Conservation (phyloP, 2,113 vertebrate genomes). For the Oxyura jamaicensis region DNA sequence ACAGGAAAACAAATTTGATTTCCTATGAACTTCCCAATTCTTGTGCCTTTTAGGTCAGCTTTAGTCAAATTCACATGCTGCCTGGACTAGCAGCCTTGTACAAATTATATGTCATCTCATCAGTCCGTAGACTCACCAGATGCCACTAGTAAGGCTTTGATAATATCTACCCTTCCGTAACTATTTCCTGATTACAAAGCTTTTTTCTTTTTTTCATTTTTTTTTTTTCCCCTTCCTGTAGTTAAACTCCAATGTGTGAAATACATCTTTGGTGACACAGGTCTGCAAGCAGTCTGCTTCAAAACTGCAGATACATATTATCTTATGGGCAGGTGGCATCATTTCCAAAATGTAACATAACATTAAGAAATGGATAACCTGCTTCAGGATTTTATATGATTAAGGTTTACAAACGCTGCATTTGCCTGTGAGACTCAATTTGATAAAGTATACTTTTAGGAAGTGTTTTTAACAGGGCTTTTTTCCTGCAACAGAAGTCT, state of each 20-base stretch:
- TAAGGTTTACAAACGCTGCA: neutral
- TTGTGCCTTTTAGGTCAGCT: neutral
- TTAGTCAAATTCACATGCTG: neutral
- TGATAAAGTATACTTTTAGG: neutral
- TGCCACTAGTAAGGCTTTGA: neutral
- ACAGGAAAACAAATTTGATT: neutral
- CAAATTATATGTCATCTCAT: neutral
- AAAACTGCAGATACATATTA: neutral
- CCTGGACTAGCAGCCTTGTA: neutral
- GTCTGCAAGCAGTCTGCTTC: neutral
- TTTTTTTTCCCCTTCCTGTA: neutral
- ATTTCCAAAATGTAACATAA: neutral
- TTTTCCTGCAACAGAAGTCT: neutral
- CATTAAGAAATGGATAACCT: neutral
- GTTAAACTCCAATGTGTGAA: neutral
- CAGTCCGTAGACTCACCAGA: neutral
- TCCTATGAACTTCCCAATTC: neutral
- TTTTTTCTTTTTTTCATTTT: rapidly evolving
- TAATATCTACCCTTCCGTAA: neutral
- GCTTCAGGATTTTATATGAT: neutral
- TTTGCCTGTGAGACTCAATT: neutral
- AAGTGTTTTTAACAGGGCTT: neutral
- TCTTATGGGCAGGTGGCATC: neutral
- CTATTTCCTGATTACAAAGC: neutral
- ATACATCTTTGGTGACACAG: neutral